Evolutionary conservation across 1,140 invertebrate genomes (phyloP), one percentile per base, ranked within the genome.

Genomic region (Philaenus spumarius): DNA sequence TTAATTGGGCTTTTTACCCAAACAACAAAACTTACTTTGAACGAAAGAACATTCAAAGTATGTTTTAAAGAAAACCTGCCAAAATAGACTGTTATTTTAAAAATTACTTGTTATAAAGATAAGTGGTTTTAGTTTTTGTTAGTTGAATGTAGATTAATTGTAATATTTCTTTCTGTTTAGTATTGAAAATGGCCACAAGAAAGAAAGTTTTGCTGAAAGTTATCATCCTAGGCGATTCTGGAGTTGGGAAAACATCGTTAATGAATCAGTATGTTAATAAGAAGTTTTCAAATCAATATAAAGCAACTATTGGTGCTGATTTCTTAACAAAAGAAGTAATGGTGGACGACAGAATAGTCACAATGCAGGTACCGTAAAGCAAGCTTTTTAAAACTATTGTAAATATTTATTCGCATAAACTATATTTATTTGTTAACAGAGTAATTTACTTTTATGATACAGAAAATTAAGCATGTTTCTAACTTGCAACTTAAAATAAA

Each of bases 201-300:
- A 97, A 95, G 85, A 97, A 97, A 85, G 85, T 93, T 64, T 77
- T 98, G 35, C 76, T 97, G 59, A 98, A 98, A 82, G 95, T 98
- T 26, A 97, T 98, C 71, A 98, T 98, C 71, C 78, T 98, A 56
- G 96, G 96, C 40, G 95, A 98, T 75, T 95, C 93, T 67, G 95
- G 95, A 66, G 97, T 99, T 58, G 97, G 97, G 4, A 99, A 99
- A 76, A 99, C 97, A 55, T 98, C 95, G n/a, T 78, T 99, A 6
- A 99, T 99, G 97, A 99, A 99, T 77, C 96, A 98, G 77, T 99
- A 97, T 85, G 96, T 99, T 58, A 98, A 97, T 78, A 97, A 97
- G 73, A 97, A 98, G 76, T 99, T 99, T 78, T 96, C 93, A 66
- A 99, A 98, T 77, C 97, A 99, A 78, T 99, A 99, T 77, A 99